phyloP scores from a whole-genome alignment of 2,888 invertebrate species.

The Drosophila stalkeri region DNA sequence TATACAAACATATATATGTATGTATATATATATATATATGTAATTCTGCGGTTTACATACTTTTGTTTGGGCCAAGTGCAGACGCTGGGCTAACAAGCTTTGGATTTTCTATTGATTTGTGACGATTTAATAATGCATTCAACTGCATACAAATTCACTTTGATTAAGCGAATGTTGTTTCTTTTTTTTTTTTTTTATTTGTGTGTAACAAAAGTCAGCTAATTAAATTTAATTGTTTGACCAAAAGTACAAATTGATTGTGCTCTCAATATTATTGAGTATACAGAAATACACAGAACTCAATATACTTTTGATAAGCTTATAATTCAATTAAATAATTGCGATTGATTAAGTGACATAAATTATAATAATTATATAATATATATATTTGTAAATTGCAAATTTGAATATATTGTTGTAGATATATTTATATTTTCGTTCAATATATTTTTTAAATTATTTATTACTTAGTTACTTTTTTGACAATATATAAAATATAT shows the following conservation, averaged over 20 bases:
- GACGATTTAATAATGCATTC: slow-evolving; percentile 7
- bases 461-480: too few species aligned
- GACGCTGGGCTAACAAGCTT: slow-evolving; percentile 47
- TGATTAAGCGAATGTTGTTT: neutral
- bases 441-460: too few species aligned
- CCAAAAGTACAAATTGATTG: neutral
- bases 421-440: too few species aligned
- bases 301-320: neutral
- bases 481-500: too few species aligned
- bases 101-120: slow-evolving; percentile 32
- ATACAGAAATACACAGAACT: neutral
- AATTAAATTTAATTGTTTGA: slow-evolving; percentile 15
- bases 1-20: neutral
- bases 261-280: neutral
- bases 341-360: too few species aligned
- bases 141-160: neutral
- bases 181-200: neutral
- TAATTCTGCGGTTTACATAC: slow-evolving; percentile 7
- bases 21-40: neutral
- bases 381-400: too few species aligned
- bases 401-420: too few species aligned
- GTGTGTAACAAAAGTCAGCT: neutral
- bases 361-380: too few species aligned
- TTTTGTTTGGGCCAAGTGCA: slow-evolving; percentile 17
- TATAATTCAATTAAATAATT: neutral